Evolutionary conservation across 2,797 vertebrate species (phyloP).

Genomic region (Mallotus villosus): DNA sequence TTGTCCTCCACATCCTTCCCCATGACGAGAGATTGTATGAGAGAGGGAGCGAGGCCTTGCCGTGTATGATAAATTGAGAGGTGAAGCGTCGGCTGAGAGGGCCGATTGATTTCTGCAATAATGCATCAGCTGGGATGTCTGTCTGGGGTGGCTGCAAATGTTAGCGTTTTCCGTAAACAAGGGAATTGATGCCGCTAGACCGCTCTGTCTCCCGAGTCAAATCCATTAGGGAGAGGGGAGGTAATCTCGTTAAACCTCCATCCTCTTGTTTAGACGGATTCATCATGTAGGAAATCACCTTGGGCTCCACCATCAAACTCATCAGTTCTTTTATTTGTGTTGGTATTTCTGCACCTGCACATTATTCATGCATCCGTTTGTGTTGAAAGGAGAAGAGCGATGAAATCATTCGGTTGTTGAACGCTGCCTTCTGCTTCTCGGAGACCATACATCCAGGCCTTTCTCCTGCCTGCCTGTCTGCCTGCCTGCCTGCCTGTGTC

Average conservation of each 20-base stretch:
- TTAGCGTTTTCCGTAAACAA: constrained; percentile 48
- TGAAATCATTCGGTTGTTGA: not conserved
- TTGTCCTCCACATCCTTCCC: too few species aligned
- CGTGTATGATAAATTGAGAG: constrained; percentile 38
- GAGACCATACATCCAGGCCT: constrained; percentile 9
- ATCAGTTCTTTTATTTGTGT: constrained; percentile 21
- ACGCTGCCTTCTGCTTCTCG: not conserved
- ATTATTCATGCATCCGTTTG: constrained; percentile 23
- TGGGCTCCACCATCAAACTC: constrained; percentile 34
- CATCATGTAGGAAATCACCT: constrained; percentile 44
- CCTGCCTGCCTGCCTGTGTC: not conserved
- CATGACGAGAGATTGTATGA: constrained; percentile 4
- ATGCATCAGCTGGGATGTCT: constrained; percentile 40
- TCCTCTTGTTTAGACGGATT: constrained; percentile 38
- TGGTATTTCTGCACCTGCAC: constrained; percentile 1
- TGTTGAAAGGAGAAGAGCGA: not conserved
- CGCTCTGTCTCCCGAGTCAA: constrained; percentile 49
- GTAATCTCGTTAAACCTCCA: constrained; percentile 45
- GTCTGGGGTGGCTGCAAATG: constrained; percentile 35
- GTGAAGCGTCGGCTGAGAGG: constrained; percentile 23
- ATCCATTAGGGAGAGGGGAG: constrained; percentile 46
- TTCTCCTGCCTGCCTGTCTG: too few species aligned
- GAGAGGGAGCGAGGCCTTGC: constrained; percentile 11
- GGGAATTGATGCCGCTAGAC: constrained; percentile 40
- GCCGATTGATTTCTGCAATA: constrained; percentile 51